Evolutionary conservation across 2,888 invertebrate genomes (phyloP).

Genomic region (Chorisops tibialis): DNA sequence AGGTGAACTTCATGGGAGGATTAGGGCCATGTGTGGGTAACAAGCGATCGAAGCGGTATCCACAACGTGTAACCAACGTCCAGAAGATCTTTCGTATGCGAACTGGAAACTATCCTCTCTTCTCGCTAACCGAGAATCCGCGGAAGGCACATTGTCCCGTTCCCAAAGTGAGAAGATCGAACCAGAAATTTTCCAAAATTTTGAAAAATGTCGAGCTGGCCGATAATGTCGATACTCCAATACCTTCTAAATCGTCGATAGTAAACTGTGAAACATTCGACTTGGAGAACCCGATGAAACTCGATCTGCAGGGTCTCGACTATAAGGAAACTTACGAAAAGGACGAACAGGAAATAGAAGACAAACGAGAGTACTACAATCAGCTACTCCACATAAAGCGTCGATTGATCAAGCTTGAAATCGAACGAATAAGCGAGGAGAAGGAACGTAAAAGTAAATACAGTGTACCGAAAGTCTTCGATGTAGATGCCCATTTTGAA

Average conservation of each 20-base stretch:
- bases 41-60: constrained; percentile 17
- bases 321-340: constrained; percentile 44
- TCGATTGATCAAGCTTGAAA: constrained; percentile 38
- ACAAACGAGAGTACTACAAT: constrained; percentile 44
- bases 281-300: constrained; percentile 44
- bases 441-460: constrained; percentile 39
- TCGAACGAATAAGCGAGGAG: constrained; percentile 38
- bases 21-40: constrained; percentile 21
- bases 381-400: constrained; percentile 44
- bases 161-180: constrained; percentile 29
- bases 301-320: constrained; percentile 47
- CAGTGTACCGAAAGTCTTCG: constrained; percentile 38
- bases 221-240: constrained; percentile 42
- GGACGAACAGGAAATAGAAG: constrained; percentile 46
- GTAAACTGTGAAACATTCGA: constrained; percentile 47
- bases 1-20: constrained; percentile 29
- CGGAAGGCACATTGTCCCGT: constrained; percentile 42
- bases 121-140: constrained; percentile 47
- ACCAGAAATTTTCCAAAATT: constrained; percentile 35
- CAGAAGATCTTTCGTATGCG: constrained; percentile 28
- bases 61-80: constrained; percentile 18
- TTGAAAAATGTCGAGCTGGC: constrained; percentile 44
- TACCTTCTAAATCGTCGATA: constrained; percentile 39
- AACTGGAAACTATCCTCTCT: constrained; percentile 31
- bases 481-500: constrained; percentile 34